phyloP scores from a whole-genome alignment of 2,113 vertebrate species.

The Procavia capensis region DNA sequence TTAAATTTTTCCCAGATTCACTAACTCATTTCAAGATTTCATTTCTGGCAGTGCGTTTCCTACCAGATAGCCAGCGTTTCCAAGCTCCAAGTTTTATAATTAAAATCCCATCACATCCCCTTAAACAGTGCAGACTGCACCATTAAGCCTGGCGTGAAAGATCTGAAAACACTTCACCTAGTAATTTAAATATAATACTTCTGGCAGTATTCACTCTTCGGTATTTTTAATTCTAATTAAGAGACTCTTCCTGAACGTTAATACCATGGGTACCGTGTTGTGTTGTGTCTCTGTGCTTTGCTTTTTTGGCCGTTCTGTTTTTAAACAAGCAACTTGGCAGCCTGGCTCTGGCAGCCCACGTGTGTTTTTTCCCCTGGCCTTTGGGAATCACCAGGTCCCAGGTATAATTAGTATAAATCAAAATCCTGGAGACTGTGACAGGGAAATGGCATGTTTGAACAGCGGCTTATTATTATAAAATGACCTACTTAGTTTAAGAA shows the following conservation, averaged over 20 bases:
- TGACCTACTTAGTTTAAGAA: conserved; percentile 69
- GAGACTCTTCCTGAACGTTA: conserved; percentile 68
- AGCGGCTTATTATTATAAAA: conserved; percentile 62
- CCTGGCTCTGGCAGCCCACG: neutral
- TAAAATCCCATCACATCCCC: conserved; percentile 62
- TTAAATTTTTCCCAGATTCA: neutral
- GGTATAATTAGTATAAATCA: conserved; percentile 80
- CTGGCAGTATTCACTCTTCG: conserved; percentile 49
- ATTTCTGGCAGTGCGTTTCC: conserved; percentile 37
- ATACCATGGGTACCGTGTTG: neutral
- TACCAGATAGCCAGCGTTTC: conserved; percentile 68
- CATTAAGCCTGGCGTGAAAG: conserved; percentile 57
- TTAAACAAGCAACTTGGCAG: conserved; percentile 60
- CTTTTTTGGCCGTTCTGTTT: conserved; percentile 48
- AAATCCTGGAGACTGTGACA: conserved; percentile 73
- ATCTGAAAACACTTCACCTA: conserved; percentile 57
- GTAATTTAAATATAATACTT: conserved; percentile 76
- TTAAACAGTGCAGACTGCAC: conserved; percentile 37
- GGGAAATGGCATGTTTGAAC: conserved; percentile 74
- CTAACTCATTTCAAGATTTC: conserved; percentile 55
- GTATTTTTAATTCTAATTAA: conserved; percentile 81
- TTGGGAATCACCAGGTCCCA: conserved; percentile 74
- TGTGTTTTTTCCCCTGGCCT: conserved; percentile 59
- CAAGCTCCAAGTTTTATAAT: conserved; percentile 63
- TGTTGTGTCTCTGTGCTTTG: neutral